These are phyloP conservation scores for Rambutsinella grinnellia DNA, from an alignment of 2,888 invertebrate species.

Conservation along the genomic window DNA sequence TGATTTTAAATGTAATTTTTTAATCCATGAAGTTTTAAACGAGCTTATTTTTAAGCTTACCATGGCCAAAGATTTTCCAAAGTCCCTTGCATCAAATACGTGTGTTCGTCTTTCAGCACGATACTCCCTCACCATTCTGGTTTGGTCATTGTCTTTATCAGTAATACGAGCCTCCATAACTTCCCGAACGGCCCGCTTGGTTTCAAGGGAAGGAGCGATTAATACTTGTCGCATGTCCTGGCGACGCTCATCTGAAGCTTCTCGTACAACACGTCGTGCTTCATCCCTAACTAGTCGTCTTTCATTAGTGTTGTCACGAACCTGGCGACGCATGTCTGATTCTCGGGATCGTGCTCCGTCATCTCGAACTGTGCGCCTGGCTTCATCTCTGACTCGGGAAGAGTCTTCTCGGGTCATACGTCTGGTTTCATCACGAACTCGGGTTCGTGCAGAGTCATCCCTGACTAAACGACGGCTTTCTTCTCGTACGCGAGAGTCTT, in stretches of 20 bases:
- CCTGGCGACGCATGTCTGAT: constrained; percentile 7
- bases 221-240: not conserved
- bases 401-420: constrained; percentile 2
- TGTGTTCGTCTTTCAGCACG: constrained; percentile 4
- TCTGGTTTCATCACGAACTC: constrained; percentile 20
- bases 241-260: constrained; percentile 2
- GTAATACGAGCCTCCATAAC: constrained; percentile 3
- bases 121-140: not conserved
- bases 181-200: constrained; percentile 17
- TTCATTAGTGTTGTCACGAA: constrained; percentile 6
- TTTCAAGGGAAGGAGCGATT: constrained; percentile 1
- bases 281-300: constrained; percentile 11
- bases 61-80: constrained; percentile 18
- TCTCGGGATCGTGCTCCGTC: not conserved
- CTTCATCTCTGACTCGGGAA: not conserved
- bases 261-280: constrained; percentile 23
- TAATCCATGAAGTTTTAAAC: constrained; percentile 8
- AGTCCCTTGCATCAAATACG: constrained; percentile 24
- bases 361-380: constrained; percentile 8
- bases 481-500: constrained; percentile 6
- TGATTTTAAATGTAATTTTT: not conserved
- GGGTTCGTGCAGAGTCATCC: not conserved
- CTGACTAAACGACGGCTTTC: not conserved
- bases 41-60: constrained; percentile 7
- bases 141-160: constrained; percentile 19